A percentile compares a stretch with the other conserved stretches of the same genome.
These are phyloP conservation scores for Andricus quercusramuli DNA, from an alignment of 2,888 invertebrate genomes.

Conservation along the genomic window DNA sequence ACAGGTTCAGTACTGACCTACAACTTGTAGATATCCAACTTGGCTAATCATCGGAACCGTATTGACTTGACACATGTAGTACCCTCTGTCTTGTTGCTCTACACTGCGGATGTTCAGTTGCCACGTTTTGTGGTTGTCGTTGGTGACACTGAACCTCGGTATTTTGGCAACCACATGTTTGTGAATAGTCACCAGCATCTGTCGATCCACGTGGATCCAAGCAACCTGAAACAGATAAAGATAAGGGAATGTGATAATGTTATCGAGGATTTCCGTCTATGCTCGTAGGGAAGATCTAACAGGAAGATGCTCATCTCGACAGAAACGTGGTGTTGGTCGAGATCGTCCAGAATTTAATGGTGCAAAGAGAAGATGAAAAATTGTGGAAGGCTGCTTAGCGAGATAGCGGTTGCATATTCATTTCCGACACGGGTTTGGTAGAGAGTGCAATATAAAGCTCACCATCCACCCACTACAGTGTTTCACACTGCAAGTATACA, in stretches of 20 bases:
- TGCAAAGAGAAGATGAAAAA: slow-evolving; percentile 45
- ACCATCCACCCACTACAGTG: too few relatives aligned
- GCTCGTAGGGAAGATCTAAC: not conserved
- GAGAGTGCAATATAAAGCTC: not conserved
- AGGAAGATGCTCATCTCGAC: too few relatives aligned
- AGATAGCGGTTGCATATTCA: slow-evolving; percentile 43
- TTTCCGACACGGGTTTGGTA: slow-evolving; percentile 36
- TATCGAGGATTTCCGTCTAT: not conserved
- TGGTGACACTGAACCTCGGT: slow-evolving; percentile 93
- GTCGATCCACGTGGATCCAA: slow-evolving; percentile 96
- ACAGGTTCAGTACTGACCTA: slow-evolving; percentile 84
- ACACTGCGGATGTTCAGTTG: slow-evolving; percentile 93
- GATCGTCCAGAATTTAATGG: slow-evolving; percentile 45
- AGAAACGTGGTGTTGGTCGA: not conserved
- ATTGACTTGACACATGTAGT: slow-evolving; percentile 94
- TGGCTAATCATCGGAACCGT: slow-evolving; percentile 97
- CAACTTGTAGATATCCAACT: slow-evolving; percentile 95
- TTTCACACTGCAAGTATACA: not conserved
- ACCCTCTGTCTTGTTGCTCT: slow-evolving; percentile 94
- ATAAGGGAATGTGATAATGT: slow-evolving; percentile 33
- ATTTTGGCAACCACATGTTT: slow-evolving; percentile 94
- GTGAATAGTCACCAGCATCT: slow-evolving; percentile 96
- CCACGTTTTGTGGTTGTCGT: slow-evolving; percentile 96
- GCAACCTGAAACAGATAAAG: slow-evolving; percentile 85
- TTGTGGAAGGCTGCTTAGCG: slow-evolving; percentile 34